phyloP scores from a whole-genome alignment of 2,797 vertebrate genomes.

The Tympanoctomys barrerae region DNA sequence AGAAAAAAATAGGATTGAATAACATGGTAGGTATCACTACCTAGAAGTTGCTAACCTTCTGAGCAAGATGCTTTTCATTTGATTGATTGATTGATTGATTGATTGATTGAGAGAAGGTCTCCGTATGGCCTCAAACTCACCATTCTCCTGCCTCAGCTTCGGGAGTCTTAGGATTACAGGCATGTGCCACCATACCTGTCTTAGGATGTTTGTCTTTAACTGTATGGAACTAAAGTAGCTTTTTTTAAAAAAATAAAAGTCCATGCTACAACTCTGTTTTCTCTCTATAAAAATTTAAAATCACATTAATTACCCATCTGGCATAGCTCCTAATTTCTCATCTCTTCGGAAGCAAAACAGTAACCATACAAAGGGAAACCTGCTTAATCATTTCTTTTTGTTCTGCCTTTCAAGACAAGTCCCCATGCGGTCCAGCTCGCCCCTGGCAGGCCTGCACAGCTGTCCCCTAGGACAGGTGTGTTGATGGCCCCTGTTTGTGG shows the following conservation, averaged over 20 bases:
- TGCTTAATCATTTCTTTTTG: slow-evolving; percentile 87
- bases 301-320: slow-evolving; percentile 90
- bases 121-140: background rate
- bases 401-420: slow-evolving; percentile 86
- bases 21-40: slow-evolving; percentile 71
- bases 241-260: slow-evolving; percentile 60
- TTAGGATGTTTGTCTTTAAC: slow-evolving; percentile 79
- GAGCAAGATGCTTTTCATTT: slow-evolving; percentile 75
- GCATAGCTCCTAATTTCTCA: slow-evolving; percentile 88
- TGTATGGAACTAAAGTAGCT: slow-evolving; percentile 77
- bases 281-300: slow-evolving; percentile 89
- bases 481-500: slow-evolving; percentile 72
- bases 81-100: background rate
- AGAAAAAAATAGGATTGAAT: slow-evolving; percentile 56
- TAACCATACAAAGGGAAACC: slow-evolving; percentile 86
- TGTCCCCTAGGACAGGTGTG: slow-evolving; percentile 77
- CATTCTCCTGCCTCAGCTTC: background rate
- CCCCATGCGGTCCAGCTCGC: slow-evolving; percentile 67
- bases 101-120: background rate
- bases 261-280: slow-evolving; percentile 73
- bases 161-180: background rate
- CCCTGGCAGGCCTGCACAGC: slow-evolving; percentile 78
- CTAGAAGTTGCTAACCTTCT: slow-evolving; percentile 67
- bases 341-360: slow-evolving; percentile 87
- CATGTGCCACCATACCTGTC: background rate